These are phyloP conservation scores for Notoglanidium macrostoma DNA, from an alignment of 2,797 vertebrate species.

Conservation along the genomic window DNA sequence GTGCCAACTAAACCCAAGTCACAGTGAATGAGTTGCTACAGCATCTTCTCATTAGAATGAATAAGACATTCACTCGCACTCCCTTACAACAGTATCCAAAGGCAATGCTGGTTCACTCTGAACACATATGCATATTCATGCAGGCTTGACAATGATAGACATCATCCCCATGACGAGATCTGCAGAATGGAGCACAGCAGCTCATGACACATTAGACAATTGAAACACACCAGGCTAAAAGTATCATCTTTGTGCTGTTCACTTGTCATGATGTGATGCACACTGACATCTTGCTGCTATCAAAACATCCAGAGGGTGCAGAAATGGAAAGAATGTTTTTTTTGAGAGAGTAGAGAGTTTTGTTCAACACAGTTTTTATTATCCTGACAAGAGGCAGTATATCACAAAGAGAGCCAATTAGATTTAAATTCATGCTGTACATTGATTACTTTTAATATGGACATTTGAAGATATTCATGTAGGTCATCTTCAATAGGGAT, in stretches of 20 bases:
- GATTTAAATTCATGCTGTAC: slow-evolving; percentile 48
- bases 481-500: slow-evolving; percentile 39
- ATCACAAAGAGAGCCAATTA: slow-evolving; percentile 44
- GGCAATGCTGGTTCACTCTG: not conserved
- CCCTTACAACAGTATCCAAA: not conserved
- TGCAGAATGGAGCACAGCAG: slow-evolving; percentile 8
- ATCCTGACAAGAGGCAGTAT: slow-evolving; percentile 12
- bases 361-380: slow-evolving; percentile 12
- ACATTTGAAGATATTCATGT: slow-evolving; percentile 41
- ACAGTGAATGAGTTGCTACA: not conserved
- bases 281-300: slow-evolving; percentile 6
- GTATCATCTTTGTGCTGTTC: slow-evolving; percentile 14
- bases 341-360: not conserved
- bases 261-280: slow-evolving; percentile 5
- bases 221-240: slow-evolving; percentile 18
- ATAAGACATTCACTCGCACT: not conserved
- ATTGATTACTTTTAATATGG: slow-evolving; percentile 47
- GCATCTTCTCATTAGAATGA: slow-evolving; percentile 15
- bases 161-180: slow-evolving; percentile 9
- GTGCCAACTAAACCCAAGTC: not conserved
- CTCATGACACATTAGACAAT: not conserved
- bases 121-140: slow-evolving; percentile 24
- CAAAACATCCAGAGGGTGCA: slow-evolving; percentile 18
- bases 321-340: not conserved
- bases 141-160: slow-evolving; percentile 24